phyloP scores from a whole-genome alignment of 1,140 invertebrate genomes.

The Lepidurus couesii region DNA sequence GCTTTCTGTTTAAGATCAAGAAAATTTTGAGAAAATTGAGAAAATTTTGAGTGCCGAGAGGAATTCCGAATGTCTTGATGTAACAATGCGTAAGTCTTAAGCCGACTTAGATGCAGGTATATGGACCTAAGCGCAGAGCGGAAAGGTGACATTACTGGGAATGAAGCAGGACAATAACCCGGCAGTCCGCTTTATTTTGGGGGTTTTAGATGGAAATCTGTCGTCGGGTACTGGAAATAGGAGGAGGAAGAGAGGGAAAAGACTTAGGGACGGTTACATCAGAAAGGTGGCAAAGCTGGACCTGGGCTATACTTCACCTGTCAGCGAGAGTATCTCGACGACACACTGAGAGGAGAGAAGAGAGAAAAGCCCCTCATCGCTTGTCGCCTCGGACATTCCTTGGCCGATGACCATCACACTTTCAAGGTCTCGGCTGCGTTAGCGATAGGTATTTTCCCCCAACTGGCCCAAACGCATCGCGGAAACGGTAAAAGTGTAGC shows the following conservation, averaged over 20 bases:
- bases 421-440: background rate
- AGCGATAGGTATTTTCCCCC: background rate
- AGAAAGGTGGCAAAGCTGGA: constrained; percentile 9
- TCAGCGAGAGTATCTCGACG: background rate
- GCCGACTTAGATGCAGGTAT: no score
- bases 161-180: background rate
- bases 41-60: no score
- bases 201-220: background rate
- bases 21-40: no score
- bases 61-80: no score
- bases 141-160: background rate
- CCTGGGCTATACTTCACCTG: background rate
- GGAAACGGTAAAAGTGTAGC: background rate
- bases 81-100: no score
- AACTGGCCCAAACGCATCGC: background rate
- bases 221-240: background rate
- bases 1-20: no score
- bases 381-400: background rate
- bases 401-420: background rate
- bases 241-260: background rate
- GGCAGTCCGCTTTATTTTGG: background rate
- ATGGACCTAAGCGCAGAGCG: background rate
- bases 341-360: background rate
- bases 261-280: background rate
- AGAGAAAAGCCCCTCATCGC: background rate